Base-by-base conservation (phyloP, 2,797 vertebrate genomes). In the Hypotaenidia philippensis region DNA sequence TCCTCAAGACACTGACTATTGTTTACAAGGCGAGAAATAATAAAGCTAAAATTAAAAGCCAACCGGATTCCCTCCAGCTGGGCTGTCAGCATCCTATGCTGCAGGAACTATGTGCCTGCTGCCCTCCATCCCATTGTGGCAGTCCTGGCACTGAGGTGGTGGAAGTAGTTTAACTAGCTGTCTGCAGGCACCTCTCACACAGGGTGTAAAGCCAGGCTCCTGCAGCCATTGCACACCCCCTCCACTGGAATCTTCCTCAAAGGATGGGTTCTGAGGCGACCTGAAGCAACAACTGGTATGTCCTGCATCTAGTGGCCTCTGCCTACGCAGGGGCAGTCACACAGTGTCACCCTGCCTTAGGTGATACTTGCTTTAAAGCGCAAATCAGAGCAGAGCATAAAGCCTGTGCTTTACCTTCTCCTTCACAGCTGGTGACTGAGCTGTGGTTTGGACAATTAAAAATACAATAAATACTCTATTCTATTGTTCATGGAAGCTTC, bases 21-120 rank as follows among this genome's bases (percentile, higher is more conserved):
- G 80, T 94, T 96, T 95, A 95, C 57, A 84, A 13, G 60, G 52
- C 41, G 93, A 89, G 79, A 88, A 91, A 92, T 40, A 66, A 31
- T 82, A 50, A 25, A 93, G 18, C 38, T 90, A 77, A 64, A 94
- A 84, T 78, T 72, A 53, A 93, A 95, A 83, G 57, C 3, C 17
- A 53, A 86, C 59, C 77, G 63, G 25, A 87, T 87, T 82, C 69
- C 71, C 74, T 94, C 60, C 81, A 79, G 76, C 79, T 65, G 59
- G 36, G 60, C 81, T 88, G 47, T 74, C 64, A 79, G 75, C 84
- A 70, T 93, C 53, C 86, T 76, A 36, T 57, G 64, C 18, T 63
- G 68, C 18, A 60, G 78, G 78, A 96, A 71, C 23, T 59, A 23
- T 3, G 15, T 19, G 34, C 63, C 44, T 65, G 53, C 55, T 86